A percentile compares a stretch with the other conserved stretches of the same genome.
These are phyloP conservation scores for Hassar affinis DNA, from an alignment of 2,113 vertebrate genomes.

Conservation along the genomic window DNA sequence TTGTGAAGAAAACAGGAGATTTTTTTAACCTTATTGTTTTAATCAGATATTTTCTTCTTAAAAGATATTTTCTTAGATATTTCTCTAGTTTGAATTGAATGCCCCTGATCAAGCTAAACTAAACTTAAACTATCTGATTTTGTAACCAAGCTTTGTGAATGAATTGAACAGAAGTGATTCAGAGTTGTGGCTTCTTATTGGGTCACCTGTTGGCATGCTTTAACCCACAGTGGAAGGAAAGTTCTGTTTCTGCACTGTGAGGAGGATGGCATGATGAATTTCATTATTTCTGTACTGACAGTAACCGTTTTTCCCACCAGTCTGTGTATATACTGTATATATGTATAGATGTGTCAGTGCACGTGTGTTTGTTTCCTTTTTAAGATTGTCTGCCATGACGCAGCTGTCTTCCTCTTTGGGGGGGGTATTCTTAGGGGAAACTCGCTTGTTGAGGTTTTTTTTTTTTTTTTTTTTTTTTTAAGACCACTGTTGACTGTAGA, in stretches of 20 bases:
- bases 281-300: background rate
- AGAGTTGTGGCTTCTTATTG: background rate
- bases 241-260: background rate
- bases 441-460: background rate
- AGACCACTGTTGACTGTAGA: constrained; percentile 9
- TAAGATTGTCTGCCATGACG: constrained; percentile 33
- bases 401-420: constrained; percentile 41
- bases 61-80: background rate
- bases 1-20: background rate
- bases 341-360: constrained; percentile 9
- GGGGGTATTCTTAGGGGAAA: constrained; percentile 36
- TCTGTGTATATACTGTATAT: too few relatives aligned
- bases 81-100: background rate
- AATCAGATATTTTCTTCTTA: background rate
- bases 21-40: background rate
- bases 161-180: constrained; percentile 11
- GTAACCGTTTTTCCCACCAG: background rate
- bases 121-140: background rate
- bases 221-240: constrained; percentile 22
- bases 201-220: background rate
- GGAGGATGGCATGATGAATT: background rate
- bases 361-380: constrained; percentile 18
- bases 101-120: background rate
- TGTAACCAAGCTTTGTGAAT: background rate
- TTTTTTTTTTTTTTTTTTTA: background rate